Percentiles rank a stretch among this genome's conserved stretches.
phyloP scores from a whole-genome alignment of 2,888 invertebrate genomes.

The Lasioglossum marginatum region DNA sequence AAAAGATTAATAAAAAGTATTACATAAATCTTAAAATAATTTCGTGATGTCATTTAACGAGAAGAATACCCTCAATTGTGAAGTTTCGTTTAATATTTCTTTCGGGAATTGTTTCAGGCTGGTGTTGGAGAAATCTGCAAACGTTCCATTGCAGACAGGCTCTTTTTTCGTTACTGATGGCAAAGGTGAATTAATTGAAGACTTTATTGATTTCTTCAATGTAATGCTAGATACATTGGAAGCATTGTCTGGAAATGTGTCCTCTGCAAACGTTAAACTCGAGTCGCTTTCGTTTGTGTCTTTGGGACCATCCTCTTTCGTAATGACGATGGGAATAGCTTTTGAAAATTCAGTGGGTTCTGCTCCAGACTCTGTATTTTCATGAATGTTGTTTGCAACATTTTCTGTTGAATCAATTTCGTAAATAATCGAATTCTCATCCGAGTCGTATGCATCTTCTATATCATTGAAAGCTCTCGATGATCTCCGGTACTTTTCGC shows the following conservation, averaged over 20 bases:
- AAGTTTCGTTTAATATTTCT: slow-evolving; percentile 63
- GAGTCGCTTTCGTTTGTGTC: slow-evolving; percentile 47
- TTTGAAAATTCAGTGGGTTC: background rate
- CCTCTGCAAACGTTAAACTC: slow-evolving; percentile 56
- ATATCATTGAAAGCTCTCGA: slow-evolving; percentile 24
- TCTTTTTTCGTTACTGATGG: slow-evolving; percentile 55
- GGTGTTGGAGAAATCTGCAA: slow-evolving; percentile 70
- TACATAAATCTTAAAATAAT: background rate
- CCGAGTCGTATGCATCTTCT: background rate
- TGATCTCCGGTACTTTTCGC: slow-evolving; percentile 23
- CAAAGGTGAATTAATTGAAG: slow-evolving; percentile 14
- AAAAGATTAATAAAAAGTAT: slow-evolving; percentile 13
- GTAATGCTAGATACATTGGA: slow-evolving; percentile 65
- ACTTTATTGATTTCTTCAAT: slow-evolving; percentile 54
- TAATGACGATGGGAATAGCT: background rate
- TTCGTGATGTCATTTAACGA: background rate
- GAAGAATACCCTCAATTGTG: slow-evolving; percentile 68
- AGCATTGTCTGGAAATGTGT: slow-evolving; percentile 56
- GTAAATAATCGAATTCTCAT: slow-evolving; percentile 17
- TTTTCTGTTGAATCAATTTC: slow-evolving; percentile 44
- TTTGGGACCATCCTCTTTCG: background rate
- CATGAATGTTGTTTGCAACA: slow-evolving; percentile 3
- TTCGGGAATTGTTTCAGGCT: slow-evolving; percentile 69
- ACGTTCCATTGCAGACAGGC: slow-evolving; percentile 67
- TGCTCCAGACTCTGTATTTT: background rate